Conservation (phyloP, 2,113 vertebrate genomes). For the Ahaetulla prasina region DNA sequence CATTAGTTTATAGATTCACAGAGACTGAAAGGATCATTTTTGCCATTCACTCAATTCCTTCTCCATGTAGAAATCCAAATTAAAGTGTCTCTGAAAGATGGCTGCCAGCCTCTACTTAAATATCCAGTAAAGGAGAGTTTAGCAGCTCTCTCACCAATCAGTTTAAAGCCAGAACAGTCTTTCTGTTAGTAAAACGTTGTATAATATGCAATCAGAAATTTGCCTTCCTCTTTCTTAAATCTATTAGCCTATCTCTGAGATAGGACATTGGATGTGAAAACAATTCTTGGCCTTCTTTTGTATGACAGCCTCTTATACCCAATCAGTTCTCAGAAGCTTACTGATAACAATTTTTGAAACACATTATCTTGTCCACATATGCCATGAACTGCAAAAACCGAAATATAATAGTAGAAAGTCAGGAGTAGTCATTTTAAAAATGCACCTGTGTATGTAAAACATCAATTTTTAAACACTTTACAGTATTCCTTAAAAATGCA, state of each 20-base stretch:
- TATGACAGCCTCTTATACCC: not conserved
- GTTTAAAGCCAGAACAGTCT: not conserved
- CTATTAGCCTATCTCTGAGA: not conserved
- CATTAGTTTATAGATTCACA: not conserved
- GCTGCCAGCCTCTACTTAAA: not conserved
- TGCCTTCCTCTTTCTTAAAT: not conserved
- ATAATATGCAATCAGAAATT: not conserved
- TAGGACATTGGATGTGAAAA: not conserved
- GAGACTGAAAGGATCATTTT: not conserved
- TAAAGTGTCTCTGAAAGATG: not conserved
- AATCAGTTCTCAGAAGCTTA: not conserved
- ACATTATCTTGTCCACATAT: not conserved
- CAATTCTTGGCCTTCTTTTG: not conserved
- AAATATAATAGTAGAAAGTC: not conserved
- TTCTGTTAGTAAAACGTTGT: not conserved
- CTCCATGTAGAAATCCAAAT: not conserved
- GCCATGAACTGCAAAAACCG: not conserved
- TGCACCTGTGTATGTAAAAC: too few relatives aligned
- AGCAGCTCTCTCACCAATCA: not conserved
- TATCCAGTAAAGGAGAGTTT: not conserved
- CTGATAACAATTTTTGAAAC: not conserved
- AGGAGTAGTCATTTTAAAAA: not conserved
- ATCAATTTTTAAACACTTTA: not conserved
- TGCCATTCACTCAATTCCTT: not conserved
- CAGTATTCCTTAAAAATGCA: not conserved